Conservation (phyloP, 2,888 invertebrate genomes). For the Physocephala rufipes region DNA sequence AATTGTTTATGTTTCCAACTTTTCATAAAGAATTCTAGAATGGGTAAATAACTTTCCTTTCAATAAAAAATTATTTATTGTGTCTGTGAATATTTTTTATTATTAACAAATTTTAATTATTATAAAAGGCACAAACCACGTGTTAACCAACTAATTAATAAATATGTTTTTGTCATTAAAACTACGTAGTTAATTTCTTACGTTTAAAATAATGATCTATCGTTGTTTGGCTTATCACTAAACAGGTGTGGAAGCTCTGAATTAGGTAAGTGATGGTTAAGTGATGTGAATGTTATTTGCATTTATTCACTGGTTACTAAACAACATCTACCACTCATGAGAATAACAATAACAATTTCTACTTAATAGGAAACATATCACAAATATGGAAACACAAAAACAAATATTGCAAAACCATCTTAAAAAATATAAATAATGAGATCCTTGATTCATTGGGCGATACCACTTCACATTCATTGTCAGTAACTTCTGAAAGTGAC, state of each 20-base stretch:
- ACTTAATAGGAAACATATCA: conserved; percentile 45
- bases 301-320: conserved; percentile 26
- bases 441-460: conserved; percentile 45
- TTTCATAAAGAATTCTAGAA: no score
- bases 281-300: background rate
- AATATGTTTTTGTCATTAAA: no score
- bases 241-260: background rate
- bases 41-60: no score
- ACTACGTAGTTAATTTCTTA: no score
- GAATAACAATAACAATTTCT: conserved; percentile 42
- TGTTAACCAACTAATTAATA: no score
- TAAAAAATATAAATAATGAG: conserved; percentile 44
- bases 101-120: background rate
- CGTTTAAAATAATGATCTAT: no score
- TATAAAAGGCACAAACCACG: no score
- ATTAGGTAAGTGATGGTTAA: background rate
- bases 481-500: no score
- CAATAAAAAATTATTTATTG: background rate
- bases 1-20: no score
- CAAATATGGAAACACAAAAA: conserved; percentile 41
- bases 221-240: no score
- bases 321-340: conserved; percentile 18
- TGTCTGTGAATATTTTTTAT: background rate
- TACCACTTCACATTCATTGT: no score
- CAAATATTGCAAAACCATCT: conserved; percentile 45